Percentiles rank a stretch among this genome's conserved stretches.
These are phyloP conservation scores for Rotaria sp. DNA, from an alignment of 2,888 invertebrate species.

Conservation along the genomic window DNA sequence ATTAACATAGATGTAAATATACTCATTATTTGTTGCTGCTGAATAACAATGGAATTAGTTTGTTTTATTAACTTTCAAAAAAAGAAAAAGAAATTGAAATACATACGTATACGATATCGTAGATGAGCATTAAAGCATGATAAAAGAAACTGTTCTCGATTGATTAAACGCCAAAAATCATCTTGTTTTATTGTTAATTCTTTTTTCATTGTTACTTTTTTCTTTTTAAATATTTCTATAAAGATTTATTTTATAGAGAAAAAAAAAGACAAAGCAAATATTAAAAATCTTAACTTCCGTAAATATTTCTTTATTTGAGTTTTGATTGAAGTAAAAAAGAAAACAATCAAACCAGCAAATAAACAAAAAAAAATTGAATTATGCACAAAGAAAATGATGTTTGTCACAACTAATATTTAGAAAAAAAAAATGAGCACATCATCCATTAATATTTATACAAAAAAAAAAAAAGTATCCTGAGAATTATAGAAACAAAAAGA, in stretches of 20 bases:
- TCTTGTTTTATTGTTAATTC: constrained; percentile 19
- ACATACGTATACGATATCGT: constrained; percentile 5
- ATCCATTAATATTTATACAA: background rate
- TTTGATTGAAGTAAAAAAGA: constrained; percentile 3
- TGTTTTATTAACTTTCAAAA: background rate
- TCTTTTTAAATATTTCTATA: background rate
- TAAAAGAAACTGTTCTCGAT: background rate
- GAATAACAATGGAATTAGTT: background rate
- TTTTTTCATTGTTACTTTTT: background rate
- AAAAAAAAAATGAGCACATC: background rate
- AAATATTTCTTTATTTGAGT: constrained; percentile 6
- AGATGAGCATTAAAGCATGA: background rate
- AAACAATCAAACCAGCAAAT: background rate
- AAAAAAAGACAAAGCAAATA: background rate
- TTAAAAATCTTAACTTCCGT: background rate
- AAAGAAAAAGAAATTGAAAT: background rate
- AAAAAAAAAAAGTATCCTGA: background rate
- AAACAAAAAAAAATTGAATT: background rate
- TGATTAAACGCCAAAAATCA: constrained; percentile 16
- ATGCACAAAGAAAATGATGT: background rate
- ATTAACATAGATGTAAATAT: background rate
- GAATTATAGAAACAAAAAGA: background rate
- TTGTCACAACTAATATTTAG: background rate
- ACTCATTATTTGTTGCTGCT: background rate
- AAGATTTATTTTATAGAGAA: background rate